Evolutionary conservation across 2,113 vertebrate genomes (phyloP).

Genomic region (Gymnarchus niloticus): DNA sequence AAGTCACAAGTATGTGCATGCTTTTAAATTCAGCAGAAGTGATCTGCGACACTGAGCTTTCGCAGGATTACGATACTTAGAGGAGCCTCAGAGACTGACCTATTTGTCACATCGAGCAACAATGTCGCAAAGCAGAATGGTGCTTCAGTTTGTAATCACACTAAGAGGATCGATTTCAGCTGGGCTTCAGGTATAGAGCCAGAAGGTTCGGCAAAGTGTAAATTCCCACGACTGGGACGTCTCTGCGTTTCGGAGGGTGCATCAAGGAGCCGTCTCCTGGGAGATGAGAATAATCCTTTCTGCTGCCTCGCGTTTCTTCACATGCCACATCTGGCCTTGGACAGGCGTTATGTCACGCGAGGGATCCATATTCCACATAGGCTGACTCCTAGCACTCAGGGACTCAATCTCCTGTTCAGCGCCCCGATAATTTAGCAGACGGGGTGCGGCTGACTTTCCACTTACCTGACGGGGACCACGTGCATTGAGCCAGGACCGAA

Average conservation of each 20-base stretch:
- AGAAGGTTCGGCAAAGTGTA: neutral
- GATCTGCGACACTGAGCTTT: neutral
- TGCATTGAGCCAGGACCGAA: slow-evolving; percentile 27
- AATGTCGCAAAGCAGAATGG: slow-evolving; percentile 16
- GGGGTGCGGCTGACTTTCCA: neutral
- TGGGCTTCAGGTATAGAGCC: too few relatives aligned
- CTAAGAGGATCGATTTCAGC: slow-evolving; percentile 17
- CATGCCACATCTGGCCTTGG: too few relatives aligned
- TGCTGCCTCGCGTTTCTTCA: neutral
- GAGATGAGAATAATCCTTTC: neutral
- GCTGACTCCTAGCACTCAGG: neutral
- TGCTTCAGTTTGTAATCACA: slow-evolving; percentile 23
- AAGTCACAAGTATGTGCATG: neutral
- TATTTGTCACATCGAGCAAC: slow-evolving; percentile 24
- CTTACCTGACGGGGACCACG: neutral
- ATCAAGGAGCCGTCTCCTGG: neutral
- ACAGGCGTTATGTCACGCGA: too few relatives aligned
- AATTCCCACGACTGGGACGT: neutral
- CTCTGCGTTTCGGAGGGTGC: too few relatives aligned
- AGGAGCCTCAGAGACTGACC: neutral
- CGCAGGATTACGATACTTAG: slow-evolving; percentile 2
- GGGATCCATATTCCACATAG: neutral
- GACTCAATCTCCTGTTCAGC: neutral
- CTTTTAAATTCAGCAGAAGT: neutral
- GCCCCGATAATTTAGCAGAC: neutral